A percentile compares a stretch with the other conserved stretches of the same genome.
phyloP scores from a whole-genome alignment of 2,888 invertebrate species.

The Cheilosia impressa region DNA sequence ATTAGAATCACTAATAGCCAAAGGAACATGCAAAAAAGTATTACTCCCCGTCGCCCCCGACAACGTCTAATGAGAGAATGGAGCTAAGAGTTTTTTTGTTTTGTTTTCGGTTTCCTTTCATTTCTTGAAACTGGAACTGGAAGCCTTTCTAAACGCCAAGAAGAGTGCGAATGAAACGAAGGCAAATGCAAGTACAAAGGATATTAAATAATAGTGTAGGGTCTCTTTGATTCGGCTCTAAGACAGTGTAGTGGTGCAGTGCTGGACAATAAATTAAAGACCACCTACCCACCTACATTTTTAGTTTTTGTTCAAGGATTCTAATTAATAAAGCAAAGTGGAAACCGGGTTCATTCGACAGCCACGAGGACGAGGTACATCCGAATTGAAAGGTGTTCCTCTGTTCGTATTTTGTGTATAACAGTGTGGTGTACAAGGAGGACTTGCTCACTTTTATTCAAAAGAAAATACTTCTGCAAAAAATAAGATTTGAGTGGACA shows the following conservation, averaged over 20 bases:
- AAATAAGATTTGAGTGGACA: no score
- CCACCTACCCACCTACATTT: not conserved
- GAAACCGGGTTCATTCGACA: not conserved
- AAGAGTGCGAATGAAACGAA: slow-evolving; percentile 8
- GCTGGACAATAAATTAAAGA: slow-evolving; percentile 19
- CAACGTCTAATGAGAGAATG: slow-evolving; percentile 42
- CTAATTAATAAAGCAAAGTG: not conserved
- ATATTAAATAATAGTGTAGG: slow-evolving; percentile 21
- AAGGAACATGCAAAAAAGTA: slow-evolving; percentile 40
- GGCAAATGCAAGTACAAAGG: slow-evolving; percentile 19
- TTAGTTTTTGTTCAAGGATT: not conserved
- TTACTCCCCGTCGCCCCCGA: not conserved
- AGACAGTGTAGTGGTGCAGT: not conserved
- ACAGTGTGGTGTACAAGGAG: not conserved
- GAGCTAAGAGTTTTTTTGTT: not conserved
- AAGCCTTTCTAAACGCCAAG: not conserved
- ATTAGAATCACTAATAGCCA: slow-evolving; percentile 52
- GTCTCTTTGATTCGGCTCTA: not conserved
- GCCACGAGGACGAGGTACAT: not conserved
- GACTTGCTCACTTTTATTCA: no score
- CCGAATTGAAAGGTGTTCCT: not conserved
- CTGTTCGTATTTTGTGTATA: not conserved
- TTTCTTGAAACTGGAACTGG: not conserved
- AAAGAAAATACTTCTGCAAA: no score
- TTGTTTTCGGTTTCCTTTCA: not conserved